A percentile compares a stretch with the other conserved stretches of the same genome.
These are phyloP conservation scores for Hyposoter dolosus DNA, from an alignment of 2,888 invertebrate species.

Conservation along the genomic window DNA sequence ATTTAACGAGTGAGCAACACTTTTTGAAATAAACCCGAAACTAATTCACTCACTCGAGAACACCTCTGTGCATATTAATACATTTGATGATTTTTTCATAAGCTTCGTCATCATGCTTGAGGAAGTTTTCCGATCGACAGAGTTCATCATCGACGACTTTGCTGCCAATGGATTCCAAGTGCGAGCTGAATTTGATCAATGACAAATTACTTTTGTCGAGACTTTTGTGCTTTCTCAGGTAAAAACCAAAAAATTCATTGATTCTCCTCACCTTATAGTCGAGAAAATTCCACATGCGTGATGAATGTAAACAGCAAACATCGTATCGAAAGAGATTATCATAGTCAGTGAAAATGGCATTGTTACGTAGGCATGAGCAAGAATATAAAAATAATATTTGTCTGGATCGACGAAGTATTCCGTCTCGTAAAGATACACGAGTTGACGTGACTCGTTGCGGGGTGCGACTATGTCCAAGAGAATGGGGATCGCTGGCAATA, in stretches of 20 bases:
- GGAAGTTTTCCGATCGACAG: background rate
- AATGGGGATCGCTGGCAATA: slow-evolving; percentile 55
- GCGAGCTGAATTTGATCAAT: slow-evolving; percentile 28
- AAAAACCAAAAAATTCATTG: background rate
- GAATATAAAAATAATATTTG: slow-evolving; percentile 61
- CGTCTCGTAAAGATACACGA: slow-evolving; percentile 63
- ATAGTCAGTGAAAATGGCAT: slow-evolving; percentile 54
- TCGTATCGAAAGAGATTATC: slow-evolving; percentile 62
- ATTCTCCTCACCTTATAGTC: slow-evolving; percentile 50
- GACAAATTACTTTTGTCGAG: background rate
- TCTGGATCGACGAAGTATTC: slow-evolving; percentile 66
- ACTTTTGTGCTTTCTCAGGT: background rate
- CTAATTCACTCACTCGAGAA: slow-evolving; percentile 55
- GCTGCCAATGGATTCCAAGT: slow-evolving; percentile 45
- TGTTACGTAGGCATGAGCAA: slow-evolving; percentile 65
- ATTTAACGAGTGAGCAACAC: background rate
- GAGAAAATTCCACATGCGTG: slow-evolving; percentile 67
- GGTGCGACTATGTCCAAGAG: slow-evolving; percentile 61
- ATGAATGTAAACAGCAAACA: slow-evolving; percentile 64
- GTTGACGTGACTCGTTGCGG: slow-evolving; percentile 61
- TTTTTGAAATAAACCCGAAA: background rate
- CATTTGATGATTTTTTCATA: slow-evolving; percentile 49
- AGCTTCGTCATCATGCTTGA: slow-evolving; percentile 13
- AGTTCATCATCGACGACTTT: background rate
- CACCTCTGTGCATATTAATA: slow-evolving; percentile 59